These are phyloP conservation scores for Trinorchestia longiramus DNA, from an alignment of 1,140 invertebrate genomes.

Conservation along the genomic window DNA sequence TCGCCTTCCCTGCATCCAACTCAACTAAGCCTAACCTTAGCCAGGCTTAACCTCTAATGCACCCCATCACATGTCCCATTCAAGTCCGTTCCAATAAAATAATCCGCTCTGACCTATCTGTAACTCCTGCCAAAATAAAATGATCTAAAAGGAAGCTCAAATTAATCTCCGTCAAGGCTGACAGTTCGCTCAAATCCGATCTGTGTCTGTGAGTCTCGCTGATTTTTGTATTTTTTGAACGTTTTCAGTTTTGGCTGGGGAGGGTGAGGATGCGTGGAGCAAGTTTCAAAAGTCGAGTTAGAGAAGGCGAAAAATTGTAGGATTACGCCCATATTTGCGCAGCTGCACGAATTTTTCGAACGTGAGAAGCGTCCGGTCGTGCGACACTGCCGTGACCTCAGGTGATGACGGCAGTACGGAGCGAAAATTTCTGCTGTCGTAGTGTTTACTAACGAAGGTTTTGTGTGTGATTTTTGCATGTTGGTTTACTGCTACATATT, in stretches of 20 bases:
- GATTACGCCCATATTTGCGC: constrained; percentile 37
- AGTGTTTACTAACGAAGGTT: neutral
- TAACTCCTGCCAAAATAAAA: neutral
- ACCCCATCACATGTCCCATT: neutral
- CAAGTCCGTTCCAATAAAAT: neutral
- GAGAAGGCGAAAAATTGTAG: constrained; percentile 36
- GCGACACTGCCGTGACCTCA: neutral
- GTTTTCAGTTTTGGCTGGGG: neutral
- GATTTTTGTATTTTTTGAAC: neutral
- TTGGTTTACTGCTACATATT: neutral
- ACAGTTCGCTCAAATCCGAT: neutral
- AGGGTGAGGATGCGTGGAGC: neutral
- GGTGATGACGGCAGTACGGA: neutral
- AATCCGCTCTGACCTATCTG: neutral
- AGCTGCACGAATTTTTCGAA: neutral
- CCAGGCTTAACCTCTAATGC: neutral
- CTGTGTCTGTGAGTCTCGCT: neutral
- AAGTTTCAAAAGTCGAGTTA: constrained; percentile 35
- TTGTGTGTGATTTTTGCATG: neutral
- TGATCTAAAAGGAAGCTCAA: neutral
- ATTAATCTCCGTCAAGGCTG: neutral
- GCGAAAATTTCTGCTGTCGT: neutral
- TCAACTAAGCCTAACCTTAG: constrained; percentile 15
- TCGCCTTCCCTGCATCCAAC: neutral
- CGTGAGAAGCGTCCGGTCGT: neutral